Percentiles rank a stretch among this genome's conserved stretches.
Evolutionary conservation across 2,888 invertebrate genomes (phyloP).

Genomic region (Drosophila longiperda): DNA sequence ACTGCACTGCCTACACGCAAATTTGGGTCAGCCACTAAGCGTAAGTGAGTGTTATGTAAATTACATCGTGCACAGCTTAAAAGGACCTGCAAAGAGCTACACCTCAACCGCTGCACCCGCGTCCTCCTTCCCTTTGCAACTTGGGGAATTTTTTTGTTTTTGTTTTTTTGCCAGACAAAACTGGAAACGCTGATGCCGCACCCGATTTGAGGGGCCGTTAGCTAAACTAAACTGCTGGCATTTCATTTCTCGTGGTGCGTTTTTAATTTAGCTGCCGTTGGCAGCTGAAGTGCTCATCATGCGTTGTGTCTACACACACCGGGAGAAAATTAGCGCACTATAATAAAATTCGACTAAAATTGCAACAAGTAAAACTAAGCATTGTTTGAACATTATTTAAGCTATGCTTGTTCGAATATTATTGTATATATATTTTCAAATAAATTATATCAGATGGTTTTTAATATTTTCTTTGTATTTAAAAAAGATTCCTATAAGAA

Average conservation of each 20-base stretch:
- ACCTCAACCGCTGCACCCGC: not conserved
- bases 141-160: conserved; percentile 3
- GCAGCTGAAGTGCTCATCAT: conserved; percentile 66
- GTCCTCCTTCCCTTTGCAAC: not conserved
- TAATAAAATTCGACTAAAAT: not conserved
- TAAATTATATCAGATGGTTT: not conserved
- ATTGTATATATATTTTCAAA: not conserved
- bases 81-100: conserved; percentile 63
- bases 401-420: not conserved
- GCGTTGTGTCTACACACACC: conserved; percentile 14
- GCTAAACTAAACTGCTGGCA: conserved; percentile 63
- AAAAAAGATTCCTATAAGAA: not conserved
- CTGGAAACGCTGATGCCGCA: conserved; percentile 60
- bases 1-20: conserved; percentile 36
- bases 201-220: conserved; percentile 60
- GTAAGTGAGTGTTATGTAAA: conserved; percentile 80
- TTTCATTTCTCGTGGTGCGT: conserved; percentile 51
- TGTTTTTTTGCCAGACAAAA: conserved; percentile 34
- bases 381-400: not conserved
- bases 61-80: conserved; percentile 56
- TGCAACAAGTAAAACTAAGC: not conserved
- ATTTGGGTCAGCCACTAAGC: conserved; percentile 80
- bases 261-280: conserved; percentile 72
- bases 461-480: not conserved
- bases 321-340: not conserved